phyloP scores from a whole-genome alignment of 2,113 vertebrate genomes.

The Colius striatus region DNA sequence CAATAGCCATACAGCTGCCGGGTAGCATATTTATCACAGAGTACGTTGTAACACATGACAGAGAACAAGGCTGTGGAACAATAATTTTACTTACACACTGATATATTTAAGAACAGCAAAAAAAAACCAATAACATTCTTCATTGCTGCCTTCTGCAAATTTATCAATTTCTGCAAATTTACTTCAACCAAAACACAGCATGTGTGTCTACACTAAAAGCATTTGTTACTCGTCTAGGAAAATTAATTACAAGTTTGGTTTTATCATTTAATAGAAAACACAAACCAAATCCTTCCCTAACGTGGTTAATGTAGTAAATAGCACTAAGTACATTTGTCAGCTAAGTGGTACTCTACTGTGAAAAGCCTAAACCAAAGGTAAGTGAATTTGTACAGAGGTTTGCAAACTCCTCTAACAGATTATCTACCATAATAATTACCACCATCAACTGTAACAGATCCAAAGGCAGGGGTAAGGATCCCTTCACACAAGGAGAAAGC shows the following conservation, averaged over 20 bases:
- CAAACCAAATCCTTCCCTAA: background rate
- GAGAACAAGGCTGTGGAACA: conserved; percentile 90
- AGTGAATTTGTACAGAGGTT: background rate
- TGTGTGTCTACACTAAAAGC: background rate
- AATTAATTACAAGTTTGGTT: background rate
- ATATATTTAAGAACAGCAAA: background rate
- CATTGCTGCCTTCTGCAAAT: background rate
- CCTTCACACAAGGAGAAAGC: background rate
- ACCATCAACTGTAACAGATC: background rate
- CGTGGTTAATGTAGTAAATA: background rate
- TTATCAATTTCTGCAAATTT: background rate
- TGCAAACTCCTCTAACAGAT: background rate
- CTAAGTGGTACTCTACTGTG: background rate
- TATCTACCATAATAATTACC: background rate
- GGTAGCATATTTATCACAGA: conserved; percentile 98
- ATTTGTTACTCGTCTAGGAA: background rate
- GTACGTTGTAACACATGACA: conserved; percentile 99
- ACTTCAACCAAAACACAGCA: background rate
- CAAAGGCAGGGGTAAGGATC: background rate
- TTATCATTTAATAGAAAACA: background rate
- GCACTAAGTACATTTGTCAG: background rate
- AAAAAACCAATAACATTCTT: background rate
- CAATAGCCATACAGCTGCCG: conserved; percentile 98
- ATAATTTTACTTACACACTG: conserved; percentile 55
- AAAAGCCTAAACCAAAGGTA: background rate